phyloP scores from a whole-genome alignment of 2,113 vertebrate species.

The Miniopterus natalensis region DNA sequence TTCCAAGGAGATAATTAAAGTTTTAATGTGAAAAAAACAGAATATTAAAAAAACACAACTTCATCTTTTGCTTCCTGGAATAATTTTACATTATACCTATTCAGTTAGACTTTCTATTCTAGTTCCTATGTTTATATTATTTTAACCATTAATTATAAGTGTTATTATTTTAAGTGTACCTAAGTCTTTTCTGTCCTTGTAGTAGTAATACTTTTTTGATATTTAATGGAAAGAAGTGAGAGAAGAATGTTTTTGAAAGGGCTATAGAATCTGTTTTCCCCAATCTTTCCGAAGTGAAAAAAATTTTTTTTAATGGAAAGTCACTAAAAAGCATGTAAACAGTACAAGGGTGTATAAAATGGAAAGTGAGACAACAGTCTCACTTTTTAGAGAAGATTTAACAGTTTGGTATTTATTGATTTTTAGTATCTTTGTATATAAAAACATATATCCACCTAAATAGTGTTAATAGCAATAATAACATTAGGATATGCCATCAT shows the following conservation, averaged over 20 bases:
- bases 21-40: conserved; percentile 4
- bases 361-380: background rate
- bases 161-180: conserved; percentile 26
- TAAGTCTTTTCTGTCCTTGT: conserved; percentile 48
- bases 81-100: conserved; percentile 47
- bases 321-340: background rate
- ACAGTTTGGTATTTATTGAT: conserved; percentile 19
- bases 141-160: conserved; percentile 37
- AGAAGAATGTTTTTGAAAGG: conserved; percentile 42
- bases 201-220: background rate
- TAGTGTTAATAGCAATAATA: background rate
- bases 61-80: conserved; percentile 47
- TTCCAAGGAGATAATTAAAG: conserved; percentile 3
- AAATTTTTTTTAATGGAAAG: background rate
- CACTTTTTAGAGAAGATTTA: conserved; percentile 35
- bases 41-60: background rate
- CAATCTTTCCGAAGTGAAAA: conserved; percentile 26
- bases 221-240: conserved; percentile 25
- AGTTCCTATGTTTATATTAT: conserved; percentile 1
- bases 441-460: background rate
- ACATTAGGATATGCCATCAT: conserved; percentile 48
- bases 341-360: background rate
- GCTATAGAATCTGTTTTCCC: background rate
- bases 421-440: background rate
- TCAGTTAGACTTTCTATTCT: conserved; percentile 15